Base-by-base conservation (phyloP, 2,113 vertebrate genomes). In the Rhineura floridana region DNA sequence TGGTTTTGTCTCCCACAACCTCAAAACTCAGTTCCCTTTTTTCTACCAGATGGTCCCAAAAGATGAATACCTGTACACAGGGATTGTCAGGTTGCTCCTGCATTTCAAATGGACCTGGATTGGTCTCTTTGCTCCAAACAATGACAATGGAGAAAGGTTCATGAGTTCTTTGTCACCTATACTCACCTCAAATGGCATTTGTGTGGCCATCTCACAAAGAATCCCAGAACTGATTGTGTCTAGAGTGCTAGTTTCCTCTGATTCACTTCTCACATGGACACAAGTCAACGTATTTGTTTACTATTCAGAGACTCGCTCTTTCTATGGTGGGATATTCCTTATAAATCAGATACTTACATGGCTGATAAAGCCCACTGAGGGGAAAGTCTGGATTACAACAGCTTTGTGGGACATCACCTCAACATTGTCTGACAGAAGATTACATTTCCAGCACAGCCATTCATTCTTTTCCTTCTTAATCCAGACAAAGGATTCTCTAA, bases 231-330 rank as follows among this genome's bases (percentile, higher is more conserved):
- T 46, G 9, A 11, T 28, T 42, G 2, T 11, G 4, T 0, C 1
- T 3, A 1, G 10, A 2, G 6, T 1, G 0, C 9, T 21, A 2
- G 4, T 28, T 59, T 12, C 0, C 2, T 12, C 6, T n/a, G 1
- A 11, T 19, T 3, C 39, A 2, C 23, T 63, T 42, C 2, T 15
- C 55, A 8, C 4, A 0, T 86, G 84, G 84, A 17, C 2, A 25
- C 17, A 86, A 63, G 73, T 86, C 72, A 86, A 86, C 2, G 84
- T 67, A 9, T 83, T 83, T 33, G 42, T 83, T 17, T 11, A 33
- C 17, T 67, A 83, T 21, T 62, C 11, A 33, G 55, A 85, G 28
- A 25, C 23, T 9, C 69, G 39, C 3, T n/a, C 30, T 30, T 21
- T 85, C 4, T 0, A 8, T 7, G 6, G 0, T 77, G 23, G 30